A percentile compares a stretch with the other conserved stretches of the same genome.
phyloP scores from a whole-genome alignment of 1,140 invertebrate genomes.

The Drosophila obscura region DNA sequence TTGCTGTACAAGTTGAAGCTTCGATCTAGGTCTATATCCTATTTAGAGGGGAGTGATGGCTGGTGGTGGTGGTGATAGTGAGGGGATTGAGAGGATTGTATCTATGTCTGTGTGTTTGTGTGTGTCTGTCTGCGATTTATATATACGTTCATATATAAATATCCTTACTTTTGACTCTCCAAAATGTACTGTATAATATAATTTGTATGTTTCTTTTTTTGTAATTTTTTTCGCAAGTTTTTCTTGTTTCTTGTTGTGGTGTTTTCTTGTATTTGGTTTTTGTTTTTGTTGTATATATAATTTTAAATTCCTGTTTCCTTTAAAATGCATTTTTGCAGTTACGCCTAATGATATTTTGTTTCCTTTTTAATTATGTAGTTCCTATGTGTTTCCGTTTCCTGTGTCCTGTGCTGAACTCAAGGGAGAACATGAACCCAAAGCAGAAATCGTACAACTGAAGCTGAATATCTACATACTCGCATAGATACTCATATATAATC shows the following conservation, averaged over 20 bases:
- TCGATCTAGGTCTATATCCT: constrained; percentile 43
- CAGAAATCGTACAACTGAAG: constrained; percentile 45
- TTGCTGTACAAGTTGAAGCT: constrained; percentile 61
- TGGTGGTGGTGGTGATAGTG: neutral
- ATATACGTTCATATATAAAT: constrained; percentile 75
- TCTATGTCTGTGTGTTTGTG: constrained; percentile 29
- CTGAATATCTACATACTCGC: constrained; percentile 24
- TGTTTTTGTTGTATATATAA: constrained; percentile 62
- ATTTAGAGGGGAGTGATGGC: constrained; percentile 2
- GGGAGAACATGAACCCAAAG: constrained; percentile 39
- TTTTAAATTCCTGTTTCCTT: constrained; percentile 80
- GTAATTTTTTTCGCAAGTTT: neutral
- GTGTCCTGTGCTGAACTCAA: constrained; percentile 40
- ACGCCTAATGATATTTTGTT: constrained; percentile 73
- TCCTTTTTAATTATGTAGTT: constrained; percentile 15
- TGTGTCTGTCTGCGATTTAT: constrained; percentile 32
- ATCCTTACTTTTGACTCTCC: constrained; percentile 60
- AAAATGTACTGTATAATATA: constrained; percentile 64
- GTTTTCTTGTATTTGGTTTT: constrained; percentile 11
- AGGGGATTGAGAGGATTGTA: neutral
- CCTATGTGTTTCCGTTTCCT: constrained; percentile 1
- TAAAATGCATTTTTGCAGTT: constrained; percentile 80
- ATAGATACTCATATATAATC: neutral
- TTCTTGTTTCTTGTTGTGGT: constrained; percentile 21
- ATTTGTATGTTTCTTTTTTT: constrained; percentile 39